A percentile compares a stretch with the other conserved stretches of the same genome.
Conservation (phyloP, 1,140 invertebrate species). For the Heliconius himera region DNA sequence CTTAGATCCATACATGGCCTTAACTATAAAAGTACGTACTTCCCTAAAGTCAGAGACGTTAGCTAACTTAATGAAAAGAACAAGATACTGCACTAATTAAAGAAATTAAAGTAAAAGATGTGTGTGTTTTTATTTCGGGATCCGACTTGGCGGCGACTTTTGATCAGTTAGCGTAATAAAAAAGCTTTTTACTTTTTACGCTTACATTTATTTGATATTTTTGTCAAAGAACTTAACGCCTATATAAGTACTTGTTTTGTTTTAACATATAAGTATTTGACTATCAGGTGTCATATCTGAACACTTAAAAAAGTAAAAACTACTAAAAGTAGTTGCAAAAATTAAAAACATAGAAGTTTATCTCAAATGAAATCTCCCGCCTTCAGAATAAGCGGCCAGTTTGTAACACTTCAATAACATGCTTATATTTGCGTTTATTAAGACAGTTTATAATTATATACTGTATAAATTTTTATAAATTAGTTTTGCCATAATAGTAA, state of each 20-base stretch:
- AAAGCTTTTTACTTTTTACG: slow-evolving; percentile 22
- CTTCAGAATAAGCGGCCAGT: background rate
- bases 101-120: slow-evolving; percentile 21
- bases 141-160: slow-evolving; percentile 18
- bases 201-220: slow-evolving; percentile 17
- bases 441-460: background rate
- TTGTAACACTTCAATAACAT: background rate
- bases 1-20: too few species aligned
- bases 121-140: slow-evolving; percentile 17
- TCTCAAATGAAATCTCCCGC: slow-evolving; percentile 20
- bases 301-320: slow-evolving; percentile 8
- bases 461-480: too few species aligned
- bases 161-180: slow-evolving; percentile 11
- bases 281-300: slow-evolving; percentile 22
- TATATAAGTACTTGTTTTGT: slow-evolving; percentile 7
- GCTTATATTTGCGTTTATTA: background rate
- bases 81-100: slow-evolving; percentile 18
- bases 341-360: slow-evolving; percentile 6
- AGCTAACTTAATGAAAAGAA: slow-evolving; percentile 25
- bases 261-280: slow-evolving; percentile 6
- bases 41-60: background rate
- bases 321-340: slow-evolving; percentile 10
- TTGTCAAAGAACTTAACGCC: background rate
- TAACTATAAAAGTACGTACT: background rate
- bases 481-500: too few species aligned